Conservation (phyloP, 2,888 invertebrate species). For the Shargacucullia verbasci region DNA sequence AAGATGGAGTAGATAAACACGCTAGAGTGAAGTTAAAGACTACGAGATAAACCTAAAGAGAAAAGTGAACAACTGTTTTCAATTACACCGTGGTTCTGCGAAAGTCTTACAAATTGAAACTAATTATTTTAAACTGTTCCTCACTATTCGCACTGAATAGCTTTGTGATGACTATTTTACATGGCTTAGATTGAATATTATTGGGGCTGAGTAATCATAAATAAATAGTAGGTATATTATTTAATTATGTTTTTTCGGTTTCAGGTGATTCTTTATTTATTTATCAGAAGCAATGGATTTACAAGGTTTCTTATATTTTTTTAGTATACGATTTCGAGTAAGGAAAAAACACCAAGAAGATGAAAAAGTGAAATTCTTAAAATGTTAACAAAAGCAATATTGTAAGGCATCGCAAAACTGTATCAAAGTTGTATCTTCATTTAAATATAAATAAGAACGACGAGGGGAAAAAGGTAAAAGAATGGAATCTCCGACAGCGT, state of each 20-base stretch:
- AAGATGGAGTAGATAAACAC: neutral
- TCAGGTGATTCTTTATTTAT: neutral
- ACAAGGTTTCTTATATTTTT: neutral
- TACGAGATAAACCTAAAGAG: neutral
- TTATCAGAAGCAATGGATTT: neutral
- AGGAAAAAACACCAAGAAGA: constrained; percentile 2
- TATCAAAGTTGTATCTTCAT: constrained; percentile 65
- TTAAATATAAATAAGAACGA: constrained; percentile 71
- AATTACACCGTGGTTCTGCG: constrained; percentile 49
- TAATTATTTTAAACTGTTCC: constrained; percentile 55
- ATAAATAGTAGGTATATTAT: no score
- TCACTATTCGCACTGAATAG: constrained; percentile 50
- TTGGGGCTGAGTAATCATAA: neutral
- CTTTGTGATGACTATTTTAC: constrained; percentile 57
- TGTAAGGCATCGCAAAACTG: constrained; percentile 48
- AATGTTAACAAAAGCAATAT: constrained; percentile 35
- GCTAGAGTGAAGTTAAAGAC: neutral
- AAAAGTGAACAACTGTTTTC: constrained; percentile 4
- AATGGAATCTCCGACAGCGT: constrained; percentile 68
- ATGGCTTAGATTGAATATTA: neutral
- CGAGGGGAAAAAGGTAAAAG: constrained; percentile 63
- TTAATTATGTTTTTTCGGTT: no score
- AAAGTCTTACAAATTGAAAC: constrained; percentile 55
- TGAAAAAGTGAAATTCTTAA: constrained; percentile 20
- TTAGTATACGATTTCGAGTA: neutral